Percentiles rank a stretch among this genome's conserved stretches.
phyloP scores from a whole-genome alignment of 2,797 vertebrate genomes.

The Salmo trutta region DNA sequence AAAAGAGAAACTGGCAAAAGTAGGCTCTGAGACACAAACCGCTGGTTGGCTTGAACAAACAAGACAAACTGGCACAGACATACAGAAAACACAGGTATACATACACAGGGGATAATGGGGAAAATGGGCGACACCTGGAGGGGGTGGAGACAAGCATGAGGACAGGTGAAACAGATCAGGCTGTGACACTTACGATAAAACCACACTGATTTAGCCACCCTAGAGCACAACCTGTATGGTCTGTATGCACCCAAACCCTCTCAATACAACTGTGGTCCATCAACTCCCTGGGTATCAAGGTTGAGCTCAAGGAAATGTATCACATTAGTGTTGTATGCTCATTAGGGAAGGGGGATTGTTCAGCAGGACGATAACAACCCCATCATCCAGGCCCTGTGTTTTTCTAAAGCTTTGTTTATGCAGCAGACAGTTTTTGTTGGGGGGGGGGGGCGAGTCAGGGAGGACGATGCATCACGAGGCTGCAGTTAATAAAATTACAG shows the following conservation, averaged over 20 bases:
- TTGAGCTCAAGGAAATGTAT: slow-evolving; percentile 39
- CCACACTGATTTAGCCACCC: no score
- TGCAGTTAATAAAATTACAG: slow-evolving; percentile 78
- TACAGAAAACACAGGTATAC: no score
- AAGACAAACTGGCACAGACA: no score
- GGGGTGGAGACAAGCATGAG: no score
- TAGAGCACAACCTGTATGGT: neutral
- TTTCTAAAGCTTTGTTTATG: slow-evolving; percentile 49
- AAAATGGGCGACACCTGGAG: no score
- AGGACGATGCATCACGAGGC: slow-evolving; percentile 65
- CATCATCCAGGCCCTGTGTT: slow-evolving; percentile 41
- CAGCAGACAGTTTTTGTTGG: slow-evolving; percentile 59
- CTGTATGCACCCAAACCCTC: slow-evolving; percentile 1
- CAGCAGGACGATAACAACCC: slow-evolving; percentile 49
- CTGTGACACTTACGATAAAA: neutral
- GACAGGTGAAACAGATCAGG: no score
- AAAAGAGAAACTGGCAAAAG: no score
- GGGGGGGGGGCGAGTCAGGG: slow-evolving; percentile 24
- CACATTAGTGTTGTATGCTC: slow-evolving; percentile 40
- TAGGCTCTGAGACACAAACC: no score
- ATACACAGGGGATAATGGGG: no score
- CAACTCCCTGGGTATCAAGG: slow-evolving; percentile 36
- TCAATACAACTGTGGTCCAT: slow-evolving; percentile 15
- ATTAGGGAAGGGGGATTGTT: slow-evolving; percentile 41
- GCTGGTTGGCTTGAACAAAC: no score